These are phyloP conservation scores for Clarias macrocephalus DNA, from an alignment of 2,113 vertebrate genomes.

Conservation along the genomic window DNA sequence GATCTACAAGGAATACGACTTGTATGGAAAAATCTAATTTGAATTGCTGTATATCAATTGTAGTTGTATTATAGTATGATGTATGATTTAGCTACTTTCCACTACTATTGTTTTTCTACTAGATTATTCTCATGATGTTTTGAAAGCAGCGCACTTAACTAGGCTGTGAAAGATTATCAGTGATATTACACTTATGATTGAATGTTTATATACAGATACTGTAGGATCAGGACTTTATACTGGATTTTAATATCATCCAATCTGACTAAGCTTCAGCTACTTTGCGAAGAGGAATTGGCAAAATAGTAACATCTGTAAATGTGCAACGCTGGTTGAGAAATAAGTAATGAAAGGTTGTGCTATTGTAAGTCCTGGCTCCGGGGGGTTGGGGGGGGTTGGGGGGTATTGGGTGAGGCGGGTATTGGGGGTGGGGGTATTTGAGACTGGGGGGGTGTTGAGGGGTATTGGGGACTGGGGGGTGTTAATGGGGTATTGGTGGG, in stretches of 20 bases:
- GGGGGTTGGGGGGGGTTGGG: no score
- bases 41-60: background rate
- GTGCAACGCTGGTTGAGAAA: no score
- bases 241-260: background rate
- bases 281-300: no score
- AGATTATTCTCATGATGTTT: background rate
- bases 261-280: no score
- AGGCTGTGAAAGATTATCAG: background rate
- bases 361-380: no score
- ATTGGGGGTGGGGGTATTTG: no score
- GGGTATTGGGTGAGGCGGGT: no score
- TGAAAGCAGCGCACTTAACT: background rate
- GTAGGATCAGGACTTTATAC: background rate
- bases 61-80: background rate
- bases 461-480: no score
- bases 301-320: no score
- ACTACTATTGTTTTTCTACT: background rate
- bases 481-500: no score
- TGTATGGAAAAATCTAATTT: constrained; percentile 67
- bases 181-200: background rate
- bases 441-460: no score
- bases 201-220: background rate
- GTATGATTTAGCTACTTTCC: background rate
- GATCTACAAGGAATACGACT: constrained; percentile 82
- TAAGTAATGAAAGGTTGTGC: no score